Percentiles rank a stretch among this genome's conserved stretches.
These are phyloP conservation scores for Laupala kohalensis DNA, from an alignment of 1,140 invertebrate species.

Conservation along the genomic window DNA sequence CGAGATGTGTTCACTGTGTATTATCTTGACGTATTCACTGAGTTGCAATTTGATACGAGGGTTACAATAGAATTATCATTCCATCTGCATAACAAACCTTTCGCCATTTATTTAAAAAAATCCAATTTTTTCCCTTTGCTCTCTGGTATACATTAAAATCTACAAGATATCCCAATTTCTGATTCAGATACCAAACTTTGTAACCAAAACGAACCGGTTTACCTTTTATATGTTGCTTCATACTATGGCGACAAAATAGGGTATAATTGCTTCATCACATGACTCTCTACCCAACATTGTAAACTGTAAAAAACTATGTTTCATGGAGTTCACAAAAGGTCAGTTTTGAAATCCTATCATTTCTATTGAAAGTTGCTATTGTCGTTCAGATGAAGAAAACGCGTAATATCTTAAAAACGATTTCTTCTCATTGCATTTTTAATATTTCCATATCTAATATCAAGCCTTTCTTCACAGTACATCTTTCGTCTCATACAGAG, in stretches of 20 bases:
- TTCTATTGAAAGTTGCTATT: neutral
- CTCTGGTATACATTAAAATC: conserved; percentile 1
- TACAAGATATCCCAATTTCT: neutral
- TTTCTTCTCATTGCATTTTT: neutral
- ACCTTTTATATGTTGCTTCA: conserved; percentile 17
- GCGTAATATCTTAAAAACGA: conserved; percentile 5
- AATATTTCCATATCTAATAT: neutral
- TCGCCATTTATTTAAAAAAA: neutral
- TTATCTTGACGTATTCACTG: conserved; percentile 21
- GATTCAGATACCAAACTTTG: conserved; percentile 12
- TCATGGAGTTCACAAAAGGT: conserved; percentile 13
- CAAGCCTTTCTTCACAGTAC: neutral
- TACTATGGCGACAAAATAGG: conserved; percentile 20
- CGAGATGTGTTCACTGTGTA: conserved; percentile 19
- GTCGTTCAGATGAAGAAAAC: neutral
- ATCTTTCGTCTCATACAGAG: neutral
- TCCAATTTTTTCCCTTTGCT: neutral
- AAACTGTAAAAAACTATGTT: conserved; percentile 1
- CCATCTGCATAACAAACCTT: conserved; percentile 12
- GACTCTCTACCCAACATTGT: conserved; percentile 12
- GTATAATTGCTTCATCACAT: conserved; percentile 20
- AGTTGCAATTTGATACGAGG: conserved; percentile 21
- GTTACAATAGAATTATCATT: conserved; percentile 23
- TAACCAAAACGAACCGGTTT: conserved; percentile 19
- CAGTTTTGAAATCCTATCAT: conserved; percentile 2